Base-by-base conservation (phyloP, 2,113 vertebrate species). In the human region DNA sequence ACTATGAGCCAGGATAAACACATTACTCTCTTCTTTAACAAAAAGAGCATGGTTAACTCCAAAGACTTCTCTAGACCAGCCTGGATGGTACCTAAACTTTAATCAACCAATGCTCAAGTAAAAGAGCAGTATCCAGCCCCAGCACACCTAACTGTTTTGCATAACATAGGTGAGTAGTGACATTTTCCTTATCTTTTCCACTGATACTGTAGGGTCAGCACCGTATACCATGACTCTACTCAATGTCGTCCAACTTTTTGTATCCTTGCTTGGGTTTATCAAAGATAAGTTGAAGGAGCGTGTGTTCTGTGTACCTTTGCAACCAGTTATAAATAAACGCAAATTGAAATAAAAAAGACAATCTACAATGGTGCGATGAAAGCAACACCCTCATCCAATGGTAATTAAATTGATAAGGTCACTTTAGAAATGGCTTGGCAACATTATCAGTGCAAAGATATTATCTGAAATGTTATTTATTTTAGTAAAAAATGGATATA, bases 401-500 rank as follows among this genome's bases (percentile, higher is more conserved):
- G 12, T n/a, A 48, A 40, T 79, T 52, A 20, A 35, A 82, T 23
- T 48, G 48, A 89, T 76, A 35, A 55, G 2, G 13, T 40, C 75
- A 90, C 10, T 90, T 95, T 59, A 94, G 52, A 82, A 94, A 86
- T 84, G 87, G 90, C 20, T 81, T 50, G 4, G n/a, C 45, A 78
- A 93, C 17, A 4, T 90, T 78, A n/a, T 73, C 59, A 78, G 66
- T 70, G 88, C 30, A 81, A 94, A 95, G 25, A 61, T 52, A 66
- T 66, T 52, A 66, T 66, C 64, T 96, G 86, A 66, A 91, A 79
- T 86, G 30, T 90, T 90, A 72, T 43, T 95, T 84, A 23, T 81
- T 94, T 97, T 81, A 61, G 43, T 81, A 88, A 97, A 90, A 92
- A 70, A 66, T 52, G 55, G n/a, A 45, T 70, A 82, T 38, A 73